Conservation (phyloP, 2,888 invertebrate species). For the Amiota minor region DNA sequence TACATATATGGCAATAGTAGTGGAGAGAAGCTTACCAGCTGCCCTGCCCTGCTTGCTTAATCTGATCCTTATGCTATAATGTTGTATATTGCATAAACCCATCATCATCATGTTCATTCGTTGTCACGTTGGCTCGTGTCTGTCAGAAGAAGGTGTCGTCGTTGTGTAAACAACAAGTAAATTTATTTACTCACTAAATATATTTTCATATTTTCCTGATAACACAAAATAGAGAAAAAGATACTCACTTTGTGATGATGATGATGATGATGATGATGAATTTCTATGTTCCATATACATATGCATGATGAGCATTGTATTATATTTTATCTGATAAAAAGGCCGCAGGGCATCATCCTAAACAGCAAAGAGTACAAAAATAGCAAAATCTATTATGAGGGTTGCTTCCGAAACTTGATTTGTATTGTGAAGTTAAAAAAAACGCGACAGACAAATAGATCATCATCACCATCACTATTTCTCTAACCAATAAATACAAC, state of each 20-base stretch:
- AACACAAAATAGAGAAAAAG: background rate
- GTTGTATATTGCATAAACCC: too few relatives aligned
- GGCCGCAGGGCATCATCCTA: background rate
- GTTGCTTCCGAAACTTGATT: background rate
- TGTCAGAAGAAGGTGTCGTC: constrained; percentile 10
- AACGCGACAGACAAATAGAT: background rate
- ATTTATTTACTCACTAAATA: constrained; percentile 10
- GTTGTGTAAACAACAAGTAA: constrained; percentile 2
- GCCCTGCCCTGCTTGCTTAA: too few relatives aligned
- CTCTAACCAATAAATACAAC: background rate
- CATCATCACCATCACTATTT: background rate
- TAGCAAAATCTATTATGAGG: background rate
- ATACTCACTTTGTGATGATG: constrained; percentile 1
- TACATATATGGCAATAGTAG: too few relatives aligned
- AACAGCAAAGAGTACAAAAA: constrained; percentile 1
- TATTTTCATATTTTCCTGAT: too few relatives aligned
- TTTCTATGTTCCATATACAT: background rate
- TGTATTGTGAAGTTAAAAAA: background rate
- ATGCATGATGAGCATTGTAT: constrained; percentile 10
- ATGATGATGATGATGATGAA: background rate
- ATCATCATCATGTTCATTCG: too few relatives aligned
- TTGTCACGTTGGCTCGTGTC: background rate
- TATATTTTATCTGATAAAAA: constrained; percentile 1
- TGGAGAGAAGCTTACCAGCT: too few relatives aligned
- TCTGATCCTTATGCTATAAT: too few relatives aligned